Base-by-base conservation (phyloP, 2,888 invertebrate genomes). In the Octodonta nipae region DNA sequence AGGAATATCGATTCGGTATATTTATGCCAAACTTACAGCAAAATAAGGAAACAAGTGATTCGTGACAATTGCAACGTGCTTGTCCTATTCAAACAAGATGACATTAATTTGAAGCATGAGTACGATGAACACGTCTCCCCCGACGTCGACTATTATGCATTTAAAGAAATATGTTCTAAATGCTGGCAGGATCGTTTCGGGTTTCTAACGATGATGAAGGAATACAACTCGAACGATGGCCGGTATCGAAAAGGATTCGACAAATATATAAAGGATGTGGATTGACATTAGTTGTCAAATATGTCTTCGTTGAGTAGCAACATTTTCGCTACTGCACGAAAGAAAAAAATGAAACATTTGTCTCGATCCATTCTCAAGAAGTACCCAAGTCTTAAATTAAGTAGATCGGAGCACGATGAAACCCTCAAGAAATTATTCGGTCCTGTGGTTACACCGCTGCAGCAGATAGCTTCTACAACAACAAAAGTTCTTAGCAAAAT, bases 1-100 rank as follows among this genome's bases (percentile, higher is more conserved):
- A 32, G 11, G 5, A 11, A 14, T 7, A 26, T 32, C 6, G 32
- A 32, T 25, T 10, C 10, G 4, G 5, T 14, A 5, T 32, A 32
- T 26, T 6, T 32, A 5, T 32, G 33, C 12, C 33, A 33, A 5
- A 28, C 33, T 6, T 33, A 33, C 13, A 10, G 27, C 3, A 33
- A 28, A 28, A 28, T 33, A 27, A 26, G 27, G 10, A 28, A 33
- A 33, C 33, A 33, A 11, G n/a, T 33, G 11, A 28, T 33, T 10
- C 28, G 33, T 4, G 16, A 33, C 20, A 33, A 33, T 17, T 8
- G 17, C 10, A 28, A 33, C 12, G 12, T 16, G 7, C 5, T 33
- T 5, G 13, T 52, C 52, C 35, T 58, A 51, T 44, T 55, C 38
- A 27, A 52, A 49, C 37, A 36, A 26, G 42, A 42, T 30, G 37